Evolutionary conservation across 2,888 invertebrate genomes (phyloP).

Genomic region (Cryptocephalus moraei): DNA sequence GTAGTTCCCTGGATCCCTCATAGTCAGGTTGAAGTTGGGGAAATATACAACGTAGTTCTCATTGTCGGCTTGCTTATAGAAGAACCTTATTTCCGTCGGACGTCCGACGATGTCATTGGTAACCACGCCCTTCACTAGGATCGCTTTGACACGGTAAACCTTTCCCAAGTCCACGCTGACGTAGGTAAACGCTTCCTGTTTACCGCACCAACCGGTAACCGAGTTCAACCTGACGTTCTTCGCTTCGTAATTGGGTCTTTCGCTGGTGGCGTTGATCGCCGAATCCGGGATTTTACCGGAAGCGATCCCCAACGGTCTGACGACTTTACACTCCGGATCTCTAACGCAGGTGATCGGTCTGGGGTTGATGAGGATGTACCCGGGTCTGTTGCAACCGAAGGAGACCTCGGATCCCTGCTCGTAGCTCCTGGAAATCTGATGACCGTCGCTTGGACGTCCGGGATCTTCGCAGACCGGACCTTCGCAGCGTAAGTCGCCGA

Average conservation of each 20-base stretch:
- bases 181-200: constrained; percentile 92
- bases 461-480: constrained; percentile 96
- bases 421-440: constrained; percentile 73
- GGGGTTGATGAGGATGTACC: constrained; percentile 86
- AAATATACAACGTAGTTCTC: constrained; percentile 96
- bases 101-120: constrained; percentile 92
- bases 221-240: constrained; percentile 81
- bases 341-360: constrained; percentile 82
- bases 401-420: constrained; percentile 85
- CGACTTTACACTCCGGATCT: constrained; percentile 89
- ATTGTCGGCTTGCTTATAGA: constrained; percentile 88
- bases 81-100: constrained; percentile 92
- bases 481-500: constrained; percentile 90
- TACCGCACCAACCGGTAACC: constrained; percentile 95
- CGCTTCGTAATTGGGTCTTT: constrained; percentile 84
- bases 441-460: constrained; percentile 85
- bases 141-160: constrained; percentile 86
- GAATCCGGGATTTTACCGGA: constrained; percentile 82
- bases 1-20: constrained; percentile 93
- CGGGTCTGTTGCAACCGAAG: constrained; percentile 83
- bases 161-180: constrained; percentile 91
- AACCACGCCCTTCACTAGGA: constrained; percentile 87
- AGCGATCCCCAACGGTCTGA: constrained; percentile 67
- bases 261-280: constrained; percentile 91
- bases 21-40: constrained; percentile 90